Evolutionary conservation across 2,113 vertebrate genomes (phyloP).

Genomic region (Oncorhynchus kisutch): DNA sequence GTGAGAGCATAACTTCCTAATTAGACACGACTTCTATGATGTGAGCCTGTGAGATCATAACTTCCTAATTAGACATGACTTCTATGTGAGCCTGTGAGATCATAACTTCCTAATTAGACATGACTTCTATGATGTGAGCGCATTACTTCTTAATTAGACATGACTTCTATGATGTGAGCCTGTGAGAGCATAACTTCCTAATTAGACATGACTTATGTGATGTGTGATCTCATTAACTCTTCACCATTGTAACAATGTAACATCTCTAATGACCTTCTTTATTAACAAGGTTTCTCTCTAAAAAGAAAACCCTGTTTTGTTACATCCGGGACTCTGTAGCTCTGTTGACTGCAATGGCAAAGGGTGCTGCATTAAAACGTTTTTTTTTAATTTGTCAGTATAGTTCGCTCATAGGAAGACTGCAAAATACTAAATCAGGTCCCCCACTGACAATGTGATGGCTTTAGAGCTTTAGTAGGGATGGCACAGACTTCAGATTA

Average conservation of each 20-base stretch:
- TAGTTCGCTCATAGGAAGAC: too few species aligned
- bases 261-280: conserved; percentile 38
- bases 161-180: conserved; percentile 42
- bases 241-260: conserved; percentile 1
- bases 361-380: too few species aligned
- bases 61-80: conserved; percentile 51
- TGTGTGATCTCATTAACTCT: conserved; percentile 18
- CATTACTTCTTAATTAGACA: conserved; percentile 50
- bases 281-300: conserved; percentile 38
- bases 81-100: conserved; percentile 42
- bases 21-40: conserved; percentile 49
- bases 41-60: conserved; percentile 39
- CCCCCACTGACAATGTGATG: too few species aligned
- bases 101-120: conserved; percentile 50
- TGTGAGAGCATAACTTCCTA: conserved; percentile 42
- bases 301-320: conserved; percentile 14
- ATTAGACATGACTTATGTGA: conserved; percentile 51
- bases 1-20: conserved; percentile 44
- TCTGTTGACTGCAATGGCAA: too few species aligned
- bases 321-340: conserved; percentile 16
- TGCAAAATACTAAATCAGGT: too few species aligned
- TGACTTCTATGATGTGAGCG: conserved; percentile 47
- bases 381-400: too few species aligned
- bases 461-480: too few species aligned
- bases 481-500: too few species aligned